Evolutionary conservation across 64 coral and sea anemone genomes (phyloP), one percentile per base, ranked within the genome.

Genomic region (Stichodactyla mertensii): DNA sequence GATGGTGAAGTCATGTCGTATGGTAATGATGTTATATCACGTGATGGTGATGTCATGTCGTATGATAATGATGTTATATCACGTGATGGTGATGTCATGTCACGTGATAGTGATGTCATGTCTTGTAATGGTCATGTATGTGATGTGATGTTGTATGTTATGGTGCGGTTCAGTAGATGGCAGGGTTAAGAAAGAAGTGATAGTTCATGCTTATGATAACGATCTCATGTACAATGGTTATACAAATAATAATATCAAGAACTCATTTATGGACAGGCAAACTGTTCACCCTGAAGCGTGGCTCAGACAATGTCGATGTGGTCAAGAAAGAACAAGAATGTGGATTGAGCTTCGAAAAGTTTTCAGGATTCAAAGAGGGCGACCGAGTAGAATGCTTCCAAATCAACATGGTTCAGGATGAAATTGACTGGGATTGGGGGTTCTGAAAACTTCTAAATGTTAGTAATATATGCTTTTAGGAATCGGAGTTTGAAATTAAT

Each of bases 271-370:
- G 19, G n/a, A 28, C 31, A 99, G 97, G 97, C 28, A 90, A 90
- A 66, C 79, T 95, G 16, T 64, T 91, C 1, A 86, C 86, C 26
- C 82, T 99, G 80, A 99, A 99, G 57, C 85, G 88, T 24, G 97
- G 93, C 3, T 12, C 82, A 16, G 97, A 95, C 78, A 83, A 99
- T 22, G 83, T 94, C 6, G 92, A 91, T 18, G 20, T 83, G 45
- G 97, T 85, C 15, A 99, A 99, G 22, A 99, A 94, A 45, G 97
- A 99, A 88, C 94, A 88, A 64, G 97, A 99, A 51, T 99, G 97
- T 89, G 97, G 97, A 10, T 85, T 99, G 18, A 90, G 88, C 81
- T 78, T 99, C 58, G 93, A 95, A 71, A 99, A 95, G 26, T 99
- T 99, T 71, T 86, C 88, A n/a, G 91, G 83, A 24, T 71, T 99